A percentile compares a stretch with the other conserved stretches of the same genome.
Evolutionary conservation across 2,797 vertebrate species (phyloP).

Genomic region (Natrix natrix): DNA sequence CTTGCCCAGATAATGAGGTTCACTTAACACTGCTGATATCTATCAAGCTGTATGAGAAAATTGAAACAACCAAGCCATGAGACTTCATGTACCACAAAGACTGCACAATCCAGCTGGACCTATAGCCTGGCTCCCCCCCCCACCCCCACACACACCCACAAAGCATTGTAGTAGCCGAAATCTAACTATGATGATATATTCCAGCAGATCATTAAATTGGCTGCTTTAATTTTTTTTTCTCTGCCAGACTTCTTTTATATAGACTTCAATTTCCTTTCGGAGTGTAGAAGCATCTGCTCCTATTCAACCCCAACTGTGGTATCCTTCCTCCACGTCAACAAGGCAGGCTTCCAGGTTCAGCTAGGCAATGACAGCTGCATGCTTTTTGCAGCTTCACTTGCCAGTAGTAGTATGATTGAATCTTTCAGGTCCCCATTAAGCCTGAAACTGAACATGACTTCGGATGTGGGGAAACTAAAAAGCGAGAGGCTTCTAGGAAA

Average conservation of each 20-base stretch:
- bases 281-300: conserved; percentile 70
- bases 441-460: conserved; percentile 35
- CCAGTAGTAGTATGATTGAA: conserved; percentile 30
- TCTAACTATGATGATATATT: conserved; percentile 52
- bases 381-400: conserved; percentile 45
- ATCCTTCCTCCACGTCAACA: conserved; percentile 61
- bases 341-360: conserved; percentile 38
- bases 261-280: conserved; percentile 74
- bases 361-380: conserved; percentile 40
- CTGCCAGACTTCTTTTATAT: conserved; percentile 62
- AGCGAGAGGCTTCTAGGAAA: not conserved
- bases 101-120: conserved; percentile 10
- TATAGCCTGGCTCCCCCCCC: conserved; percentile 14
- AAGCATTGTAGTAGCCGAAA: conserved; percentile 34
- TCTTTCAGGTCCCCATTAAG: conserved; percentile 20
- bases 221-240: conserved; percentile 61
- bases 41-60: conserved; percentile 33
- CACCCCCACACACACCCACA: not conserved
- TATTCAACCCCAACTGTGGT: conserved; percentile 64
- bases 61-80: conserved; percentile 25
- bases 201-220: conserved; percentile 65
- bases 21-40: conserved; percentile 26
- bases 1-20: not conserved
- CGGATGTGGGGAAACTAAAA: not conserved
- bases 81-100: conserved; percentile 37